Conservation (phyloP, 1,140 invertebrate genomes). For the Drosophila suzukii region DNA sequence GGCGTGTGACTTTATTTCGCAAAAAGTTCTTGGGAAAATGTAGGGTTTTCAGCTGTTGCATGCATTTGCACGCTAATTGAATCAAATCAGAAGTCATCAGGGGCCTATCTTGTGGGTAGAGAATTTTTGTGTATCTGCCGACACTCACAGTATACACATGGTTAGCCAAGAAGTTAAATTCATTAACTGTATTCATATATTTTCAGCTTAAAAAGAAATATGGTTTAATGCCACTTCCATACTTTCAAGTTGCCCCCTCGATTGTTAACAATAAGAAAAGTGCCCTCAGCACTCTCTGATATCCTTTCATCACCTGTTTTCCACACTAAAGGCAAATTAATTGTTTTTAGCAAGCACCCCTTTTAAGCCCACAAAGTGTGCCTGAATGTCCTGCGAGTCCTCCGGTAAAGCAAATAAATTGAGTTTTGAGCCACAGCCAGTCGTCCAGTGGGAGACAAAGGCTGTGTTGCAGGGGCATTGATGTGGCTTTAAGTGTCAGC, state of each 20-base stretch:
- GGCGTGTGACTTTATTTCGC: not conserved
- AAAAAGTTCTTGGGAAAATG: not conserved
- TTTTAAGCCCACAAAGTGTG: conserved; percentile 44
- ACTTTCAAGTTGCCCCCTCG: not conserved
- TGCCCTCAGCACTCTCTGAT: no score
- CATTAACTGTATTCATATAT: no score
- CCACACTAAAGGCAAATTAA: conserved; percentile 48
- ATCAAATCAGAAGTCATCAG: no score
- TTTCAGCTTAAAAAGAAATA: no score
- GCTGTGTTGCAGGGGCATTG: conserved; percentile 46
- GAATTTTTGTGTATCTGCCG: no score
- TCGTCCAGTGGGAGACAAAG: conserved; percentile 46
- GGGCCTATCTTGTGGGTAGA: no score
- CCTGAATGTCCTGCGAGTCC: conserved; percentile 18
- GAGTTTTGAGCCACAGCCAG: conserved; percentile 66
- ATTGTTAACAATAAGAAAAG: not conserved
- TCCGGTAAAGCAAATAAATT: conserved; percentile 69
- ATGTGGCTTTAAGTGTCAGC: conserved; percentile 71
- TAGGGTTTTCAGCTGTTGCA: not conserved
- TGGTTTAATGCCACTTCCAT: not conserved
- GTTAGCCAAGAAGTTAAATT: no score
- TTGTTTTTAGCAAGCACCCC: conserved; percentile 21
- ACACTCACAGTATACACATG: no score
- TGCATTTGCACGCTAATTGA: not conserved
- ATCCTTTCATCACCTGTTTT: conserved; percentile 7